Evolutionary conservation across 1,140 invertebrate genomes (phyloP).

Genomic region (Glossosoma conforme): DNA sequence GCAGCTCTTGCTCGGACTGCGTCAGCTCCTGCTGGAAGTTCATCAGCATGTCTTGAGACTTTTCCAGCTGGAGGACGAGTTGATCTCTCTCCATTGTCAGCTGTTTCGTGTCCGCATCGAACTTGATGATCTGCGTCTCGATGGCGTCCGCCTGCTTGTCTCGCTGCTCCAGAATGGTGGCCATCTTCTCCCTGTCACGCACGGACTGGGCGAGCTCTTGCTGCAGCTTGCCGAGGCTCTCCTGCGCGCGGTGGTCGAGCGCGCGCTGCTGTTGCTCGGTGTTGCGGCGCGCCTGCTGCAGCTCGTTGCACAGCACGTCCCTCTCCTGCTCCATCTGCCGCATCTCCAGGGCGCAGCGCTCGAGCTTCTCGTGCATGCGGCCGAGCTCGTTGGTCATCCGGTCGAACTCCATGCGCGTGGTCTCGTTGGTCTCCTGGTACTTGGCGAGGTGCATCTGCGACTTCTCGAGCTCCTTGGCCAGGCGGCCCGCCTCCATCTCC

Average conservation of each 20-base stretch:
- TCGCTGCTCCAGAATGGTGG: constrained; percentile 64
- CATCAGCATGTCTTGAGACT: constrained; percentile 87
- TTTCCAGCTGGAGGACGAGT: constrained; percentile 81
- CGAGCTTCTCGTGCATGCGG: constrained; percentile 70
- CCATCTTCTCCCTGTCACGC: constrained; percentile 68
- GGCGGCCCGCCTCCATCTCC: constrained; percentile 75
- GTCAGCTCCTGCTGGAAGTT: constrained; percentile 88
- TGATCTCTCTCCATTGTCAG: constrained; percentile 80
- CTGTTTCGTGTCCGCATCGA: constrained; percentile 80
- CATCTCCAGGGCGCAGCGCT: constrained; percentile 62
- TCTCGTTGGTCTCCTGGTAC: constrained; percentile 74
- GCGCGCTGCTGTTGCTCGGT: constrained; percentile 62
- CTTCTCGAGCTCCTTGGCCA: constrained; percentile 84
- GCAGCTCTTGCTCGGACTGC: constrained; percentile 72
- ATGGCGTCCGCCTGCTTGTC: constrained; percentile 75
- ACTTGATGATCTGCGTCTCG: constrained; percentile 76
- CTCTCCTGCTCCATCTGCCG: constrained; percentile 63
- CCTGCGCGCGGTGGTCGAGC: constrained; percentile 57
- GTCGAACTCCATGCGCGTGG: constrained; percentile 76
- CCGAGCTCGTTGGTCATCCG: constrained; percentile 73
- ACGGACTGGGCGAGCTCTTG: constrained; percentile 66
- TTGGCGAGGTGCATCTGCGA: constrained; percentile 74
- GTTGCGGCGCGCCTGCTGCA: constrained; percentile 59
- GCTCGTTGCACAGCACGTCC: constrained; percentile 62
- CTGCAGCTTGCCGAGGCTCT: constrained; percentile 60